Evolutionary conservation across 2,888 invertebrate genomes (phyloP).

Genomic region (Camptogramma bilineatum): DNA sequence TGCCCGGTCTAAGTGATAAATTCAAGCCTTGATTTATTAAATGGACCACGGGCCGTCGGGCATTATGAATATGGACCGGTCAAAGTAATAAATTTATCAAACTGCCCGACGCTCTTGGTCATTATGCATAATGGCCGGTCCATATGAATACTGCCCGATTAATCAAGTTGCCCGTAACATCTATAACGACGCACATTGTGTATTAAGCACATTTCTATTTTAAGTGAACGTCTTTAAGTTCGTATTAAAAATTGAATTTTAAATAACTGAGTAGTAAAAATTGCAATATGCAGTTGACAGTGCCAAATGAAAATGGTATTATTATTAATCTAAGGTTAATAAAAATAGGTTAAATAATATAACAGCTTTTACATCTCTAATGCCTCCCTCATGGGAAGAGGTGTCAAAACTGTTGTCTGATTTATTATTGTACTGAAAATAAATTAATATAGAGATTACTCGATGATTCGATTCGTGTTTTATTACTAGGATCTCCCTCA

Average conservation of each 20-base stretch:
- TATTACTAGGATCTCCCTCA: conserved; percentile 40
- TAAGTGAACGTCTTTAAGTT: not conserved
- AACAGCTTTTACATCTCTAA: conserved; percentile 79
- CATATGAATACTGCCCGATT: too few species aligned
- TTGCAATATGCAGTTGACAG: conserved; percentile 35
- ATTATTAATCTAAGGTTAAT: conserved; percentile 39
- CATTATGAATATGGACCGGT: too few species aligned
- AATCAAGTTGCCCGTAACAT: conserved; percentile 7
- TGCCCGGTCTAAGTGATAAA: too few species aligned
- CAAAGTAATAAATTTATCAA: too few species aligned
- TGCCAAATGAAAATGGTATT: conserved; percentile 49
- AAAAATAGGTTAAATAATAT: conserved; percentile 57
- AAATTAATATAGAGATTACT: conserved; percentile 81
- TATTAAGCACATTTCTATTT: conserved; percentile 7
- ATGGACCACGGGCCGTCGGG: too few species aligned
- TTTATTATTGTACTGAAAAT: conserved; percentile 79
- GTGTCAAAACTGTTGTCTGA: conserved; percentile 80
- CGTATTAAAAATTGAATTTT: conserved; percentile 3
- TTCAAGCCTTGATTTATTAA: too few species aligned
- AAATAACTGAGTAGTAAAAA: conserved; percentile 19
- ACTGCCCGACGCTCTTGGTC: too few species aligned
- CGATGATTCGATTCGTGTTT: conserved; percentile 61
- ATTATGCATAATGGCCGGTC: too few species aligned
- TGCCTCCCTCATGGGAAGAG: conserved; percentile 65
- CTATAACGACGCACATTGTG: conserved; percentile 17